phyloP scores from a whole-genome alignment of 1,140 invertebrate genomes.

The Drosophila subobscura region DNA sequence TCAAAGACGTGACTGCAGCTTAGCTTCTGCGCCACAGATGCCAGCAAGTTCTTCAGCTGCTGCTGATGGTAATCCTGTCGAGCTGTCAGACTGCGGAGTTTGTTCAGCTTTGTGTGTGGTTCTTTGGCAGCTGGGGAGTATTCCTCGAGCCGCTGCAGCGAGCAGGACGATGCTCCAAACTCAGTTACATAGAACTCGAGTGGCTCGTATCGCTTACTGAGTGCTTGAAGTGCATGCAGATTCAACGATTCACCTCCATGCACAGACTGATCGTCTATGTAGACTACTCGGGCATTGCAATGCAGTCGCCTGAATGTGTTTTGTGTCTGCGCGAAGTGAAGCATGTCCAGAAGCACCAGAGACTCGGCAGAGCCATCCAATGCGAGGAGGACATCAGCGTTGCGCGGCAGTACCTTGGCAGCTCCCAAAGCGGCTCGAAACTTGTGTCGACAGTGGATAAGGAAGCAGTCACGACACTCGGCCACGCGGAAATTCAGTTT shows the following conservation, averaged over 20 bases:
- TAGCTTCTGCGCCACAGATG: constrained; percentile 71
- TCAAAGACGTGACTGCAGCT: constrained; percentile 85
- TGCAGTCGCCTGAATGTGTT: constrained; percentile 75
- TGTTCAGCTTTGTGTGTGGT: neutral
- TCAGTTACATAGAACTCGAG: constrained; percentile 57
- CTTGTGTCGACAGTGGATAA: constrained; percentile 71
- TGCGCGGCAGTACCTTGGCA: constrained; percentile 65
- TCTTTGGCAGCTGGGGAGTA: neutral
- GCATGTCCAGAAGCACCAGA: constrained; percentile 74
- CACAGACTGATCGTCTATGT: constrained; percentile 74
- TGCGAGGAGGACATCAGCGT: constrained; percentile 64
- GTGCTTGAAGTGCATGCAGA: constrained; percentile 5
- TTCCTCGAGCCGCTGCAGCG: constrained; percentile 21
- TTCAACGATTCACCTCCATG: neutral
- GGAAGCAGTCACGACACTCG: constrained; percentile 71
- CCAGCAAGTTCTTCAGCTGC: constrained; percentile 51
- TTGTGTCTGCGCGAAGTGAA: constrained; percentile 68
- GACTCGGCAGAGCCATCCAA: constrained; percentile 68
- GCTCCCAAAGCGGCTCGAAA: constrained; percentile 78
- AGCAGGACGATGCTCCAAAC: constrained; percentile 5
- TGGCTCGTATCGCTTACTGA: constrained; percentile 44
- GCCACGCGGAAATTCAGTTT: constrained; percentile 68
- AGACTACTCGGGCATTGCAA: constrained; percentile 64
- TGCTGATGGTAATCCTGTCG: constrained; percentile 69
- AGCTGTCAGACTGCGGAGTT: constrained; percentile 53